A percentile compares a stretch with the other conserved stretches of the same genome.
These are phyloP conservation scores for Chromis chromis DNA, from an alignment of 2,797 vertebrate genomes.

Conservation along the genomic window DNA sequence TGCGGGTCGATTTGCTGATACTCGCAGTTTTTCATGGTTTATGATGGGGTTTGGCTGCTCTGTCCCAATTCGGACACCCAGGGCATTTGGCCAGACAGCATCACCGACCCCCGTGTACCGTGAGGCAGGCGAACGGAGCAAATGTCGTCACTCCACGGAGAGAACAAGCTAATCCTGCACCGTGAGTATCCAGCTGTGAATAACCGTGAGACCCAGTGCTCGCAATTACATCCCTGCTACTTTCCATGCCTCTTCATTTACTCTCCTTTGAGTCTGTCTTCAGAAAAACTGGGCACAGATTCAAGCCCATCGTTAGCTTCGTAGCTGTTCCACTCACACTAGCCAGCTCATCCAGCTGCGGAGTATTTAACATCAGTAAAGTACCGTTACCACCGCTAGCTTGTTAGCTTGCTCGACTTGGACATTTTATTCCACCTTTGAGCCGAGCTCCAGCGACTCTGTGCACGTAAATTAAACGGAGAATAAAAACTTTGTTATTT, in stretches of 20 bases:
- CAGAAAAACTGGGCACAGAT: background rate
- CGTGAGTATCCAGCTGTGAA: constrained; percentile 18
- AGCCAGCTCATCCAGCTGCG: constrained; percentile 52
- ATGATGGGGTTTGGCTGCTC: constrained; percentile 12
- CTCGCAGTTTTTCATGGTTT: constrained; percentile 90
- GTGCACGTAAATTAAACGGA: background rate
- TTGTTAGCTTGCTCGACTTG: constrained; percentile 7
- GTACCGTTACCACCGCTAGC: constrained; percentile 33
- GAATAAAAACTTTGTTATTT: background rate
- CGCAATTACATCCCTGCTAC: background rate
- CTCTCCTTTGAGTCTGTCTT: background rate
- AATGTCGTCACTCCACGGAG: constrained; percentile 38
- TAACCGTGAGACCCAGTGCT: constrained; percentile 17
- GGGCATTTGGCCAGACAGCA: constrained; percentile 46
- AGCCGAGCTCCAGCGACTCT: background rate
- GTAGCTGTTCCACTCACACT: constrained; percentile 39
- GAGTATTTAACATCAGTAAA: constrained; percentile 32
- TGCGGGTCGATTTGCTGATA: constrained; percentile 91
- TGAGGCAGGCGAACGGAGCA: constrained; percentile 11
- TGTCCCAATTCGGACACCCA: constrained; percentile 46
- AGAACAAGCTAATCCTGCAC: constrained; percentile 35
- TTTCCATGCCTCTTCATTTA: constrained; percentile 15
- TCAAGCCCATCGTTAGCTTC: constrained; percentile 31
- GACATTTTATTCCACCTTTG: background rate
- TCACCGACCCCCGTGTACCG: constrained; percentile 41